Conservation (phyloP, 2,797 vertebrate genomes). For the Falco cherrug region DNA sequence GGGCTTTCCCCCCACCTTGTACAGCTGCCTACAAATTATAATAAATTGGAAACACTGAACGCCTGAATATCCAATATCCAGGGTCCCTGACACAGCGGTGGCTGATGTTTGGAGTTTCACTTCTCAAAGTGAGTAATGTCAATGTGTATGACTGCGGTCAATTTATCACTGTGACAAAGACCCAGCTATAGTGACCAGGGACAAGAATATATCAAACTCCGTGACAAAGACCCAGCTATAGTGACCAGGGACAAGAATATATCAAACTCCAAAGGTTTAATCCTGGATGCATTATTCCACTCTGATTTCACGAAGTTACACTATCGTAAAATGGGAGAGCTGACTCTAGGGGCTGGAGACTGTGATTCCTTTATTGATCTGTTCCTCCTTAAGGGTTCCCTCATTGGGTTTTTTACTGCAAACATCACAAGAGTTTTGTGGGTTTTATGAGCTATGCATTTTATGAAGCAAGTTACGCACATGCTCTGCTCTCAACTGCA, state of each 20-base stretch:
- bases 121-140: background rate
- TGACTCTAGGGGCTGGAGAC: background rate
- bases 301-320: background rate
- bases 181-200: background rate
- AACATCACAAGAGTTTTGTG: background rate
- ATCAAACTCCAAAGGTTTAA: background rate
- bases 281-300: background rate
- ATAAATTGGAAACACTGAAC: constrained; percentile 25
- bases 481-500: background rate
- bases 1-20: constrained; percentile 13
- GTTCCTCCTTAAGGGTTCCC: background rate
- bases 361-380: background rate
- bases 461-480: background rate
- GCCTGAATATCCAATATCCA: constrained; percentile 11
- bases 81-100: background rate
- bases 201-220: background rate
- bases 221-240: background rate
- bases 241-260: background rate
- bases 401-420: background rate
- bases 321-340: background rate
- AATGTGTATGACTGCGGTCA: background rate
- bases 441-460: background rate
- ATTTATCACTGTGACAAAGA: background rate
- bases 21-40: constrained; percentile 57
- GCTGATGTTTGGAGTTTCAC: background rate